Evolutionary conservation across 2,113 vertebrate species (phyloP).

Genomic region (Albula goreensis): DNA sequence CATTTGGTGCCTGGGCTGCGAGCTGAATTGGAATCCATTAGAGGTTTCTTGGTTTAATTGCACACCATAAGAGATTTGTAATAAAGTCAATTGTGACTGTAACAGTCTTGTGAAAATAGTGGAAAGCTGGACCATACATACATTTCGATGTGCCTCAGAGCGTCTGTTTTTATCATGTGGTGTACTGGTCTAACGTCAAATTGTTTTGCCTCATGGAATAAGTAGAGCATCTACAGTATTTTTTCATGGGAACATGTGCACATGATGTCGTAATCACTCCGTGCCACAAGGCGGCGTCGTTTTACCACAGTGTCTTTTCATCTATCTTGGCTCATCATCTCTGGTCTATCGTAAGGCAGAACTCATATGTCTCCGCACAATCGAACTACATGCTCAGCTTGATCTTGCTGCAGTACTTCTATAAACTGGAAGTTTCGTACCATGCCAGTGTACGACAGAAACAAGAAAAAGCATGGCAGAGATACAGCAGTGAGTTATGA

Average conservation of each 20-base stretch:
- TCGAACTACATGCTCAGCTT: conserved; percentile 14
- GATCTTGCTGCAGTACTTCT: too few relatives aligned
- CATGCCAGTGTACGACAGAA: conserved; percentile 48
- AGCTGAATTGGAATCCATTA: too few relatives aligned
- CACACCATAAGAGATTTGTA: too few relatives aligned
- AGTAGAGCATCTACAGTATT: background rate
- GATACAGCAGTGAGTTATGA: conserved; percentile 57
- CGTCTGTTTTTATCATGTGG: too few relatives aligned
- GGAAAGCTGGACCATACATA: too few relatives aligned
- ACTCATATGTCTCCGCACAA: background rate
- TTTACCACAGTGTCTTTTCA: background rate
- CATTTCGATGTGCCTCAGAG: too few relatives aligned
- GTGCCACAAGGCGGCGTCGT: background rate
- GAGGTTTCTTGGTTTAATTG: too few relatives aligned
- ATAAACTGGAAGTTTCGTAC: background rate
- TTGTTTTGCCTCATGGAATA: background rate
- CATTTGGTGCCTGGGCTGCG: too few relatives aligned
- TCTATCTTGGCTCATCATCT: background rate
- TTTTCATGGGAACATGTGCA: background rate
- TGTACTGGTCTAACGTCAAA: too few relatives aligned
- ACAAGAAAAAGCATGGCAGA: conserved; percentile 46
- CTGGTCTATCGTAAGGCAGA: background rate
- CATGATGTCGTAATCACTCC: background rate
- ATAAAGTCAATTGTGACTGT: too few relatives aligned
- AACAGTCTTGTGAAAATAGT: too few relatives aligned